Evolutionary conservation across 2,888 invertebrate species (phyloP), one percentile per base, ranked within the genome.

Genomic region (Macaria liturata): DNA sequence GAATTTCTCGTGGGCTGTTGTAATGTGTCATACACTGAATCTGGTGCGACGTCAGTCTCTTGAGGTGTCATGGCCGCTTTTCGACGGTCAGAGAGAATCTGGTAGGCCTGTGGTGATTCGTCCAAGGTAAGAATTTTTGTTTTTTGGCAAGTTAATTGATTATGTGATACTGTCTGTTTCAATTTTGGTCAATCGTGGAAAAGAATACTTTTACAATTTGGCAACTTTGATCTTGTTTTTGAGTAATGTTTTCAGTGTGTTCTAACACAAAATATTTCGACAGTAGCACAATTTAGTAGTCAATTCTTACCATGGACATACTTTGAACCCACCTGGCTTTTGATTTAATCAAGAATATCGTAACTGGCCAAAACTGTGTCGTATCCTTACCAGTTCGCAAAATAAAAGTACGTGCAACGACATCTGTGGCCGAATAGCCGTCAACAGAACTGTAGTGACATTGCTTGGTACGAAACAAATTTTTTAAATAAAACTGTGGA

Each of bases 1-100:
- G 97, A 97, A 71, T 97, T 97, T 67, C 97, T 97, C 75, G 97
- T 97, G 75, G 97, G 97, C 83, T 97, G 97, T 78, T 96, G 96
- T 52, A 60, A 56, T 1, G 79, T 96, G 83, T 96, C 96, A 65
- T 88, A 90, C 49, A 88, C 87, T 0, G 97, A 97, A 57, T 68
- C 68, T 42, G 61, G 55, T 53, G 68, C 54, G 50, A 66, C 61
- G 56, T 62, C 68, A 47, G 61, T 66, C 45, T 66, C 68, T 61
- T 68, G 68, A 30, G 68, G 59, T 9, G 59, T 60, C 59, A 60
- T 60, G 32, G 59, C 59, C 43, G 59, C 59, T 60, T 60, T 60
- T 53, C 59, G 40, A 8, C 59, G 59, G 37, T 60, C 59, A 7
- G 55, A 56, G 8, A 60, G 45, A 34, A 60, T 60, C 46, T 60